A percentile compares a stretch with the other conserved stretches of the same genome.
Evolutionary conservation across 2,113 vertebrate species (phyloP).

Genomic region (Semnornis frantzii): DNA sequence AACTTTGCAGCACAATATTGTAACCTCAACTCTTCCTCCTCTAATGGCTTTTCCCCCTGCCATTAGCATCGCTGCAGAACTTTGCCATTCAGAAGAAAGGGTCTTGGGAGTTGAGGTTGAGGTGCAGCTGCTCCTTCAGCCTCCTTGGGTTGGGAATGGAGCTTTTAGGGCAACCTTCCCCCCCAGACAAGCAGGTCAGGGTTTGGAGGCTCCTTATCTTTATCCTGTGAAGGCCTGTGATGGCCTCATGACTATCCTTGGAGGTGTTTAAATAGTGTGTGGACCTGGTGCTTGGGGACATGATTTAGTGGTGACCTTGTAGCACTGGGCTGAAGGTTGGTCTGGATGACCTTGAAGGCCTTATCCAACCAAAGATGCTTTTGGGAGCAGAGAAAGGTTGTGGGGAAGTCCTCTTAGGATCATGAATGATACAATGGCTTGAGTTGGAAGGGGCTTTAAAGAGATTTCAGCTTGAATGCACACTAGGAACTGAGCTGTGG

Average conservation of each 20-base stretch:
- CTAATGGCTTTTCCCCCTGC: slow-evolving; percentile 74
- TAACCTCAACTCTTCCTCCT: slow-evolving; percentile 80
- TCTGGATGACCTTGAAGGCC: no score
- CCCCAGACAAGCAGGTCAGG: no score
- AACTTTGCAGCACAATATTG: slow-evolving; percentile 73
- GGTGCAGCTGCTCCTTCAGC: background rate
- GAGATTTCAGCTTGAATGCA: no score
- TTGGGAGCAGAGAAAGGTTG: background rate
- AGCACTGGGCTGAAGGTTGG: no score
- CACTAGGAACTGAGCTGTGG: no score
- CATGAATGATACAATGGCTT: no score
- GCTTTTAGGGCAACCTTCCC: background rate
- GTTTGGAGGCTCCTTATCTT: background rate
- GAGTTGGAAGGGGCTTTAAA: no score
- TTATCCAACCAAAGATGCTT: no score
- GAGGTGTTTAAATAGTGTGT: no score
- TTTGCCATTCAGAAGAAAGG: background rate
- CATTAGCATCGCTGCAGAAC: slow-evolving; percentile 68
- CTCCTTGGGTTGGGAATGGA: background rate
- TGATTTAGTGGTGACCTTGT: no score
- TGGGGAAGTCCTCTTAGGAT: background rate
- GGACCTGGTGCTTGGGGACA: no score
- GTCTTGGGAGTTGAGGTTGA: background rate
- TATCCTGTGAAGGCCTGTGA: background rate
- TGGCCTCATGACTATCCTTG: background rate